phyloP scores from a whole-genome alignment of 2,113 vertebrate genomes.

The Papio anubis region DNA sequence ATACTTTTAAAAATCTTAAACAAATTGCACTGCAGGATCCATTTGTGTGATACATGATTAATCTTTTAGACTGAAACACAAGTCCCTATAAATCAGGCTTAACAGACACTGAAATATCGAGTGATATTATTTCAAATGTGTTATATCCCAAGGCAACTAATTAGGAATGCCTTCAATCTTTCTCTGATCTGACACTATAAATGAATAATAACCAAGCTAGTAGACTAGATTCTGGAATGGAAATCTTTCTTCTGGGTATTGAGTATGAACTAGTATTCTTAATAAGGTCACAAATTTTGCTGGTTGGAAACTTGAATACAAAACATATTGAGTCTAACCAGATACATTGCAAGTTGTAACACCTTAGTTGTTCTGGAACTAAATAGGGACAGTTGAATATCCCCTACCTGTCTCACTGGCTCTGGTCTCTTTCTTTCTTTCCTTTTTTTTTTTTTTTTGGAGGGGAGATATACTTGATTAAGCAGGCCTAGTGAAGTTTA shows the following conservation, averaged over 20 bases:
- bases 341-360: background rate
- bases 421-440: background rate
- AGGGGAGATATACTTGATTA: background rate
- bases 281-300: background rate
- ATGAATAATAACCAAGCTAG: background rate
- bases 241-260: slow-evolving; percentile 16
- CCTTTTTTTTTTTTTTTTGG: too few species aligned
- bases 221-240: background rate
- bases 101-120: background rate
- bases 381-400: background rate
- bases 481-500: background rate
- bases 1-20: slow-evolving; percentile 16
- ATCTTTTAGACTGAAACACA: slow-evolving; percentile 32
- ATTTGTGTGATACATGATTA: background rate
- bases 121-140: background rate
- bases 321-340: background rate
- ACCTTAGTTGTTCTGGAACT: background rate
- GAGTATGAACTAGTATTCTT: background rate
- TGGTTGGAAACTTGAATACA: slow-evolving; percentile 3
- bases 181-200: background rate
- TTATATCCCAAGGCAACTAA: background rate
- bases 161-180: background rate
- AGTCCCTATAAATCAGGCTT: slow-evolving; percentile 16
- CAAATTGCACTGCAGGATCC: background rate
- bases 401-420: background rate